Conservation (phyloP, 2,888 invertebrate species). For the Erynnis tages region DNA sequence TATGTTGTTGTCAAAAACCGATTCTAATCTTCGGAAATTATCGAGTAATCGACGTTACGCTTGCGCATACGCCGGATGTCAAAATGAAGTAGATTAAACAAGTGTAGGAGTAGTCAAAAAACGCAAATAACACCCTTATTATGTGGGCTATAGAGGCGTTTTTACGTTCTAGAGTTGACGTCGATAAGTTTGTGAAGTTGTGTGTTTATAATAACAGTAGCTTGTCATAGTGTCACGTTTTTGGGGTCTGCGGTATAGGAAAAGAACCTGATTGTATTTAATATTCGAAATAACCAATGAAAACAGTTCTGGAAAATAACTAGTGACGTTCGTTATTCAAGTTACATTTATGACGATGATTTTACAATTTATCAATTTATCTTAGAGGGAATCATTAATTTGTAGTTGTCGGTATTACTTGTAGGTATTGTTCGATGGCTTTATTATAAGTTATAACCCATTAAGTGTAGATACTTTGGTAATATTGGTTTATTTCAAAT, state of each 20-base stretch:
- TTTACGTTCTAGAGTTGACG: slow-evolving; percentile 32
- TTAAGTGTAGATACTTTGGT: no score
- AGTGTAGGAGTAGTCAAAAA: slow-evolving; percentile 14
- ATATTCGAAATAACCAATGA: no score
- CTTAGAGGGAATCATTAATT: no score
- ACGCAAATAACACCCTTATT: slow-evolving; percentile 33
- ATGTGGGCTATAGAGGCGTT: background rate
- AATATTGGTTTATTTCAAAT: no score
- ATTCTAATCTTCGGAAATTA: slow-evolving; percentile 74
- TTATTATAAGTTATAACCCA: no score
- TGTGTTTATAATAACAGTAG: slow-evolving; percentile 69
- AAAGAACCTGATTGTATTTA: no score
- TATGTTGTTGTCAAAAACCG: slow-evolving; percentile 64
- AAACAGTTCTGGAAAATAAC: no score
- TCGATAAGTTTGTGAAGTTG: slow-evolving; percentile 43
- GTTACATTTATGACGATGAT: no score
- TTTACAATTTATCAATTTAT: no score
- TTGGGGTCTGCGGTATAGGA: slow-evolving; percentile 41
- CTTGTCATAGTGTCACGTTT: slow-evolving; percentile 76
- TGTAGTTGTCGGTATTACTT: no score
- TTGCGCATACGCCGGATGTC: slow-evolving; percentile 75
- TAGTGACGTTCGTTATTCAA: no score
- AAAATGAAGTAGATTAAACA: slow-evolving; percentile 51
- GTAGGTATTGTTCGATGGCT: no score
- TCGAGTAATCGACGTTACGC: slow-evolving; percentile 76